phyloP scores from a whole-genome alignment of 1,140 invertebrate genomes.

The Tetramorium parvispinum region DNA sequence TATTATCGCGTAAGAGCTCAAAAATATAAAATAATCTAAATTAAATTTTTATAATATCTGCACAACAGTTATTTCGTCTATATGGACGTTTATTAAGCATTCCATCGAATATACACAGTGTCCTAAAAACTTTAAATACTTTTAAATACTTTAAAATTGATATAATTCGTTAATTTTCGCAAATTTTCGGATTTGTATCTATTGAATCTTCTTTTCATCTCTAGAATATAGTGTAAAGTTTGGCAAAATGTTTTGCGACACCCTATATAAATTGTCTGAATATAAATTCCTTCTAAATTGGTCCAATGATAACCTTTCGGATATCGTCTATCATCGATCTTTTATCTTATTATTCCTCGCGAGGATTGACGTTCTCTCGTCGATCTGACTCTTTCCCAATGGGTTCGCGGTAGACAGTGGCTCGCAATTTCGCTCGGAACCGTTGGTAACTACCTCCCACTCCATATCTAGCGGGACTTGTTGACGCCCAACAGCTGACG shows the following conservation, averaged over 20 bases:
- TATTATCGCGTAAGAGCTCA: background rate
- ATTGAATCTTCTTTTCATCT: no score
- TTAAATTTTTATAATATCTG: background rate
- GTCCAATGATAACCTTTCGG: background rate
- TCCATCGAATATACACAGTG: background rate
- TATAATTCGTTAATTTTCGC: no score
- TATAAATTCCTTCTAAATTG: background rate
- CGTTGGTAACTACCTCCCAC: conserved; percentile 9
- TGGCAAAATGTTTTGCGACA: no score
- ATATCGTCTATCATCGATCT: background rate
- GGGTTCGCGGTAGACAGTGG: background rate
- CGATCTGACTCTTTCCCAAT: background rate
- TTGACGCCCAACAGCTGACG: conserved; percentile 60
- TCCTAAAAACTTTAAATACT: no score
- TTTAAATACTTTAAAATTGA: no score
- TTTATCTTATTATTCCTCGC: background rate
- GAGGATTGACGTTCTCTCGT: background rate
- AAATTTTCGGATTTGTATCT: no score
- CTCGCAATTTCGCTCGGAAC: background rate
- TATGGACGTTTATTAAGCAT: background rate
- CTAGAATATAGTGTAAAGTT: no score
- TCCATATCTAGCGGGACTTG: conserved; percentile 50
- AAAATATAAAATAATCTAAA: background rate
- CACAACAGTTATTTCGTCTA: background rate
- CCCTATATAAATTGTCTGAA: background rate